A percentile compares a stretch with the other conserved stretches of the same genome.
These are phyloP conservation scores for Sarcophaga subvicina DNA, from an alignment of 2,888 invertebrate species.

Conservation along the genomic window DNA sequence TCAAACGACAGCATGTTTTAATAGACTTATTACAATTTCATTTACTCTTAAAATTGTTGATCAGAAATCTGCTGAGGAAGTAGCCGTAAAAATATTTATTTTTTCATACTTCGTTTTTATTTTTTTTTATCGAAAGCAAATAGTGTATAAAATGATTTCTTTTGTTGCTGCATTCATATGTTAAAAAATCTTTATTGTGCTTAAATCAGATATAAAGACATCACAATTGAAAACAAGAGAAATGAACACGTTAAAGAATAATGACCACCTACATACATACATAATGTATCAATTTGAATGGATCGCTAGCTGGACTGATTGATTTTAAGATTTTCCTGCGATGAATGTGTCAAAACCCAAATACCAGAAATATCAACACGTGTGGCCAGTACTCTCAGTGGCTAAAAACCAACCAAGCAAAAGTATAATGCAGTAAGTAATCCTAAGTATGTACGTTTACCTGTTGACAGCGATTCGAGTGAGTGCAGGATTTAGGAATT, in stretches of 20 bases:
- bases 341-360: constrained; percentile 63
- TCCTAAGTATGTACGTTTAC: too few species aligned
- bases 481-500: too few species aligned
- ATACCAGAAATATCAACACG: constrained; percentile 72
- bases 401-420: constrained; percentile 12
- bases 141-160: too few species aligned
- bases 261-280: constrained; percentile 63
- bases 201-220: constrained; percentile 63
- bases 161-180: constrained; percentile 35
- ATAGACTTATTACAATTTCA: too few species aligned
- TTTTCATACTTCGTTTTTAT: too few species aligned
- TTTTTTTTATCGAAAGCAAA: too few species aligned
- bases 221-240: constrained; percentile 41
- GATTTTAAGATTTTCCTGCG: neutral
- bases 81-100: too few species aligned
- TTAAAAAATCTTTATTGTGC: constrained; percentile 39
- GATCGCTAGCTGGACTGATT: neutral
- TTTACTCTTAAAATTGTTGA: too few species aligned
- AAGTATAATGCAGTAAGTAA: neutral
- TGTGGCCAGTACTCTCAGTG: constrained; percentile 71
- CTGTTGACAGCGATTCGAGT: too few species aligned
- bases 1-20: too few species aligned
- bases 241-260: constrained; percentile 47
- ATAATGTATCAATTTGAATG: neutral
- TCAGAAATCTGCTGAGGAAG: too few species aligned